Base-by-base conservation (phyloP, 92 coral and sea anemone genomes). In the Palythoa heliodiscus region DNA sequence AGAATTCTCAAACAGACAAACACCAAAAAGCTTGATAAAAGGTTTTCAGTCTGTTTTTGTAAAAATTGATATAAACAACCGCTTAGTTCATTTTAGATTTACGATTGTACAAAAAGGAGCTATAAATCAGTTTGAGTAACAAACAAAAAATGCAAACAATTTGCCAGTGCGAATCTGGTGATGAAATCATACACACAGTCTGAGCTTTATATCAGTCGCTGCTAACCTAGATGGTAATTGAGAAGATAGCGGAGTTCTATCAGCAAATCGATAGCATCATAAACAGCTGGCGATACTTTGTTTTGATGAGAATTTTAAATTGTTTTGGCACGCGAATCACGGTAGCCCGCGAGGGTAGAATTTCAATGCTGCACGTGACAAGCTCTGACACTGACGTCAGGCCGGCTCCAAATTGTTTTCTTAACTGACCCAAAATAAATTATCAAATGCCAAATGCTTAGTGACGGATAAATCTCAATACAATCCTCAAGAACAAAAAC, bases 271-370 rank as follows among this genome's bases (percentile, higher is more conserved):
- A 47, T 43, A 15, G 5, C 23, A 64, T 38, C 20, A 22, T 67
- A 80, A 43, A 63, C 47, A 23, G 48, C 54, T 63, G 19, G 54
- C 20, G 6, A 22, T 14, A 24, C 47, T 67, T 64, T 43, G 73
- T 80, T 43, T 67, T 63, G 15, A 2, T 25, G 25, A 80, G 84
- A 66, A 60, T 80, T 47, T 80, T 8, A 80, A 80, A 80, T 67
- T 80, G 74, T 47, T 67, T 63, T 66, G 84, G 84, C 84, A 80
- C 84, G 84, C 84, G 84, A 80, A 70, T 40, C 7, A 29, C 35
- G 22, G 69, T 47, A 17, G 12, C 37, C 7, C 1, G 11, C 39
- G 58, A 29, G 23, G 60, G 73, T 13, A 57, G 38, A 14, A 50
- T 53, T 16, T 12, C 5, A 50, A 20, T n/a, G 19, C n/a, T 57